Conservation (phyloP, 2,888 invertebrate species). For the Epiblema foenella region DNA sequence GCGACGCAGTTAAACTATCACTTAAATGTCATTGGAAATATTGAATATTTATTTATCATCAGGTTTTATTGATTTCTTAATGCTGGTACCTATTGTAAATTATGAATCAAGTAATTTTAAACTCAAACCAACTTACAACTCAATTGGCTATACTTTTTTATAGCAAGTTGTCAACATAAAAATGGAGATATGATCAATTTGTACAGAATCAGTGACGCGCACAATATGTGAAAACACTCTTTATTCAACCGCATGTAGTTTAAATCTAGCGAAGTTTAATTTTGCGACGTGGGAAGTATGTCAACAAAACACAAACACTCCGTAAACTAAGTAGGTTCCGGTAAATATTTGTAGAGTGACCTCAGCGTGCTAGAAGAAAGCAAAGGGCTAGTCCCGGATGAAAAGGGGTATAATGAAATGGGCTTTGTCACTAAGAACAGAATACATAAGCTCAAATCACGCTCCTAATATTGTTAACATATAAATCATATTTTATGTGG, state of each 20-base stretch:
- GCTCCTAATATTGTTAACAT: too few relatives aligned
- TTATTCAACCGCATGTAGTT: slow-evolving; percentile 18
- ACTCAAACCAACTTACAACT: too few relatives aligned
- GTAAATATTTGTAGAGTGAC: slow-evolving; percentile 43
- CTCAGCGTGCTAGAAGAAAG: slow-evolving; percentile 36
- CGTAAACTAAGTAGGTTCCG: slow-evolving; percentile 33
- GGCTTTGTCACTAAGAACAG: background rate
- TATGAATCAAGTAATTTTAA: too few relatives aligned
- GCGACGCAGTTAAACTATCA: too few relatives aligned
- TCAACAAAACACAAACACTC: slow-evolving; percentile 40
- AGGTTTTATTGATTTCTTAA: too few relatives aligned
- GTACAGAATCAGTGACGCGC: slow-evolving; percentile 12
- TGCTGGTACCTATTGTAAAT: too few relatives aligned
- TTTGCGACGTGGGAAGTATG: slow-evolving; percentile 39
- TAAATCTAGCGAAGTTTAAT: slow-evolving; percentile 23
- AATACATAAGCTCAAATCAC: too few relatives aligned
- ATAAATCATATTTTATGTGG: too few relatives aligned
- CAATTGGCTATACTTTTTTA: too few relatives aligned
- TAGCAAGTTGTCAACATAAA: background rate
- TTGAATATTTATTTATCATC: too few relatives aligned
- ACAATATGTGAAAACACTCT: slow-evolving; percentile 25
- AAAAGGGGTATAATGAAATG: background rate
- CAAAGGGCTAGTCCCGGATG: slow-evolving; percentile 4
- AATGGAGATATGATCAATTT: background rate
- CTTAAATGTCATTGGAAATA: too few relatives aligned